Evolutionary conservation across 2,888 invertebrate species (phyloP).

Genomic region (Biston betularia): DNA sequence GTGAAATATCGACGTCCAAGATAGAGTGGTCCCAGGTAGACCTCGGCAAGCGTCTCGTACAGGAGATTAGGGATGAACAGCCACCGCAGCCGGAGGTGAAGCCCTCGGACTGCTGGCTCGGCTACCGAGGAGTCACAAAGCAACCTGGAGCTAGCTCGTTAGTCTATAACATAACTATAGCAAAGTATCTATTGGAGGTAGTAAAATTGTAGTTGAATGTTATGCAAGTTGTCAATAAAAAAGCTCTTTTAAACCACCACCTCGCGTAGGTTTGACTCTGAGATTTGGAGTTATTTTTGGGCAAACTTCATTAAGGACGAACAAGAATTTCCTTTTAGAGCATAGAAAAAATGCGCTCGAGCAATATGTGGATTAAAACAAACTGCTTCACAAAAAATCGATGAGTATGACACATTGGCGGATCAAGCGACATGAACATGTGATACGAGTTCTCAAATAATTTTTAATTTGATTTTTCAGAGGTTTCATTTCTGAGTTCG

Average conservation of each 20-base stretch:
- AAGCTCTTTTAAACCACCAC: too few relatives aligned
- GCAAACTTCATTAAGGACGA: too few relatives aligned
- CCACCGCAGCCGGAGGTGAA: slow-evolving; percentile 36
- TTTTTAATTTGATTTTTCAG: slow-evolving; percentile 53
- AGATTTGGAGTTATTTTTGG: too few relatives aligned
- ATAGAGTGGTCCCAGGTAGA: slow-evolving; percentile 75
- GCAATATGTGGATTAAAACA: too few relatives aligned
- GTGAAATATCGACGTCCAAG: slow-evolving; percentile 56
- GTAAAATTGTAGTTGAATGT: too few relatives aligned
- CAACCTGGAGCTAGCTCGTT: slow-evolving; percentile 41
- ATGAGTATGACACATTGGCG: too few relatives aligned
- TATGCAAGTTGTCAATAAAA: background rate
- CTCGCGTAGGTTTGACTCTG: too few relatives aligned
- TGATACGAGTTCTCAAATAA: too few relatives aligned
- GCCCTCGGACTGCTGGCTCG: slow-evolving; percentile 69
- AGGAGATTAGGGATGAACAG: slow-evolving; percentile 67
- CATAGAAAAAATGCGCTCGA: too few relatives aligned
- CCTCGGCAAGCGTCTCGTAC: slow-evolving; percentile 65
- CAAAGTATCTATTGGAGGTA: background rate
- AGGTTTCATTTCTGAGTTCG: slow-evolving; percentile 55
- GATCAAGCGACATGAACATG: too few relatives aligned
- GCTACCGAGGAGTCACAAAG: slow-evolving; percentile 59
- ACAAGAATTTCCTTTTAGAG: too few relatives aligned
- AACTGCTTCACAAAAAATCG: too few relatives aligned
- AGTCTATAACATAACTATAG: slow-evolving; percentile 21